Evolutionary conservation across 1,140 invertebrate genomes (phyloP).

Genomic region (Callitettix versicolor): DNA sequence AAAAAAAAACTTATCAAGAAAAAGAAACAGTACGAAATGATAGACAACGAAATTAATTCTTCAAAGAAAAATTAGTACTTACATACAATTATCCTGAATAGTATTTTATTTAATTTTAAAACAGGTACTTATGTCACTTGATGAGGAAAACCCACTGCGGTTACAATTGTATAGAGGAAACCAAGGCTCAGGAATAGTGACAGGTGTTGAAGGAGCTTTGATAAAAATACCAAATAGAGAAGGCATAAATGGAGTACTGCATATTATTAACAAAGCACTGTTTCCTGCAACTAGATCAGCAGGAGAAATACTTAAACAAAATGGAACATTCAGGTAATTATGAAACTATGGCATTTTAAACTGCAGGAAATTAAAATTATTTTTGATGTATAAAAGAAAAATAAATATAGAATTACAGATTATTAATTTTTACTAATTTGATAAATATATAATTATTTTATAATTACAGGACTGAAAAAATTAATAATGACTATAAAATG

Average conservation of each 20-base stretch:
- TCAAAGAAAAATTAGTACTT: too few species aligned
- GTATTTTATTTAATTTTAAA: too few species aligned
- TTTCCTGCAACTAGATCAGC: not conserved
- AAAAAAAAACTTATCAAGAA: too few species aligned
- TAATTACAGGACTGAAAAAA: not conserved
- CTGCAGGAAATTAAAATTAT: not conserved
- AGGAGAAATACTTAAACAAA: not conserved
- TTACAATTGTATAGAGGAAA: constrained; percentile 29
- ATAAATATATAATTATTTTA: not conserved
- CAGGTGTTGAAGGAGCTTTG: constrained; percentile 37
- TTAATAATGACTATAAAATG: not conserved
- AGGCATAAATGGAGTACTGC: constrained; percentile 43
- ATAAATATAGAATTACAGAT: not conserved
- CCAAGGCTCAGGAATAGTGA: constrained; percentile 12
- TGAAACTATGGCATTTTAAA: too few species aligned
- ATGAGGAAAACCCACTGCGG: constrained; percentile 34
- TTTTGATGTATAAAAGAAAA: not conserved
- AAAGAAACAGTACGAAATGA: too few species aligned
- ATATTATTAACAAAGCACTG: constrained; percentile 41
- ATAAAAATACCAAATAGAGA: constrained; percentile 37
- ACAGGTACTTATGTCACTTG: constrained; percentile 34
- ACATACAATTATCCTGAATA: too few species aligned
- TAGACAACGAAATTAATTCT: too few species aligned
- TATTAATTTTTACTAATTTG: not conserved
- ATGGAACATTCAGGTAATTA: constrained; percentile 5